Base-by-base conservation (phyloP, 2,888 invertebrate species). In the Pyrocoelia pectoralis region DNA sequence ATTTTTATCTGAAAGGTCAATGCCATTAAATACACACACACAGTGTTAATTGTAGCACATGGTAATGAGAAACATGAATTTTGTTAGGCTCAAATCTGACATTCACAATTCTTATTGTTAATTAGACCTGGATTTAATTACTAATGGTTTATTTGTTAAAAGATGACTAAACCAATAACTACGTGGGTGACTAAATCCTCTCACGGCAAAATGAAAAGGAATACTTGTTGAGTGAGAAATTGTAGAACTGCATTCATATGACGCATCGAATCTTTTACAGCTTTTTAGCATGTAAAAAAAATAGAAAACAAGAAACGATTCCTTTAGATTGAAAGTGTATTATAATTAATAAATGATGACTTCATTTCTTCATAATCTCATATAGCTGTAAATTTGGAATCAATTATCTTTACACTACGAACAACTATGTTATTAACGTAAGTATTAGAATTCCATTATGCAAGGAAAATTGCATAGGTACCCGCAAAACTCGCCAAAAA, bases 1-100 rank as follows among this genome's bases (percentile, higher is more conserved):
- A 60, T 60, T 38, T 33, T 15, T 54, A 60, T 60, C 53, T 53
- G 13, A n/a, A 19, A 59, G 59, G 52, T 59, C 59, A 52, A 52
- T 53, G 59, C 52, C 59, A 43, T 24, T 33, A 29, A 33, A 13
- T 29, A 15, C 18, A 17, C 18, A 46, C n/a, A 2, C 18, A 46
- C n/a, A 2, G 46, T 17, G 46, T n/a, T 46, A 46, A 46, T 46
- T 46, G 15, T 46, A 8, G n/a, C 8, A 17, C 5, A 46, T 46
- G 46, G 10, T 46, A 17, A 46, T 17, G 18, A 46, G 17, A 10
- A 33, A 33, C n/a, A 14, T 15, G 14, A 46, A 17, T 46, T 9
- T 46, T 18, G 10, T 17, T 14, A 9, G 15, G 12, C 14, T 43
- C 13, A 8, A 43, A 17, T 9, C 46, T 18, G 17, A 14, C 6